Evolutionary conservation across 2,797 vertebrate species (phyloP).

Genomic region (Myotis daubentonii): DNA sequence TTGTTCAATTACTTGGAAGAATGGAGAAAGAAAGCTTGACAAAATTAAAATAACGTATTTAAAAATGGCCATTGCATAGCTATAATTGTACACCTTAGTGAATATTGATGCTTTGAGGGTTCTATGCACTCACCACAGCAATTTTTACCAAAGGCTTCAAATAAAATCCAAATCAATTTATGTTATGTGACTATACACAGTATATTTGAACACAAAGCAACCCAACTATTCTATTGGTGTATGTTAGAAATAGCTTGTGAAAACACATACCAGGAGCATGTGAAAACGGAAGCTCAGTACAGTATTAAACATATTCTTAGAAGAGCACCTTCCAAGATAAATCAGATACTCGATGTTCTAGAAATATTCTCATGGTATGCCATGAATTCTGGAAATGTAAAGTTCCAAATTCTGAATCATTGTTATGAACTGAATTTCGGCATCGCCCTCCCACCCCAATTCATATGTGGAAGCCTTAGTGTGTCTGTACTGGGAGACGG

Average conservation of each 20-base stretch:
- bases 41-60: slow-evolving; percentile 69
- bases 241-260: slow-evolving; percentile 22
- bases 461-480: background rate
- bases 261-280: background rate
- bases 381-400: background rate
- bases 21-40: slow-evolving; percentile 62
- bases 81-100: slow-evolving; percentile 62
- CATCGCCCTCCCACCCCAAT: background rate
- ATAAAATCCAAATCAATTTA: slow-evolving; percentile 68
- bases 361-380: background rate
- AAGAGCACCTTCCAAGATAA: background rate
- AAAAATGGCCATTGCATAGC: slow-evolving; percentile 59
- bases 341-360: background rate
- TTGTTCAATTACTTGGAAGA: slow-evolving; percentile 76
- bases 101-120: slow-evolving; percentile 60
- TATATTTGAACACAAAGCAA: slow-evolving; percentile 48
- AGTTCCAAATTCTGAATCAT: slow-evolving; percentile 30
- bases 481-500: background rate
- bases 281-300: slow-evolving; percentile 22
- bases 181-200: slow-evolving; percentile 61
- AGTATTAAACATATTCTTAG: background rate
- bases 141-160: slow-evolving; percentile 70
- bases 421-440: background rate
- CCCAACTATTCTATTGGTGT: background rate
- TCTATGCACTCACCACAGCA: slow-evolving; percentile 35